Evolutionary conservation across 2,113 vertebrate genomes (phyloP).

Genomic region (Anhinga rufa): DNA sequence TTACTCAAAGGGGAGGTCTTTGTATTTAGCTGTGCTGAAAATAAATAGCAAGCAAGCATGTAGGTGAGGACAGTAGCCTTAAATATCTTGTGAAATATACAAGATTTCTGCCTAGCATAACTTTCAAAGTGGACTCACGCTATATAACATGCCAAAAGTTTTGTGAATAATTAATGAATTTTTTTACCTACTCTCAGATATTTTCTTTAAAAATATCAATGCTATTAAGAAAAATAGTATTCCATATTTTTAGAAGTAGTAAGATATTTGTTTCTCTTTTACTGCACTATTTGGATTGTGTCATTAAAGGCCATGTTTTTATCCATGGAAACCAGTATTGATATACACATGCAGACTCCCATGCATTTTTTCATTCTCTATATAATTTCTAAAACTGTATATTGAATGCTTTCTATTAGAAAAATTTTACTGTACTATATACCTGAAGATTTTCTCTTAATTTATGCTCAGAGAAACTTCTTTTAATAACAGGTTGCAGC

Average conservation of each 20-base stretch:
- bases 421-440: background rate
- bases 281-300: background rate
- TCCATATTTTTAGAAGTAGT: background rate
- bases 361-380: background rate
- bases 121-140: background rate
- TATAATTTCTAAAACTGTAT: background rate
- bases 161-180: background rate
- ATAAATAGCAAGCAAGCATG: background rate
- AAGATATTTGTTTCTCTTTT: background rate
- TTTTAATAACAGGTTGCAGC: background rate
- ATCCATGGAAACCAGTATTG: background rate
- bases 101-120: background rate
- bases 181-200: background rate
- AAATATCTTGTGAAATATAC: background rate
- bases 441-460: background rate
- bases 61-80: background rate
- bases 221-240: background rate
- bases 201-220: background rate
- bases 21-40: background rate
- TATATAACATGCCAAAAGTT: fast-evolving
- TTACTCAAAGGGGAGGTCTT: too few species aligned
- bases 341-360: background rate
- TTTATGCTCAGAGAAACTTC: background rate
- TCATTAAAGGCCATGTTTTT: background rate
- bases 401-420: background rate